Conservation (phyloP, 2,113 vertebrate genomes). For the Pseudorectes ferrugineus region DNA sequence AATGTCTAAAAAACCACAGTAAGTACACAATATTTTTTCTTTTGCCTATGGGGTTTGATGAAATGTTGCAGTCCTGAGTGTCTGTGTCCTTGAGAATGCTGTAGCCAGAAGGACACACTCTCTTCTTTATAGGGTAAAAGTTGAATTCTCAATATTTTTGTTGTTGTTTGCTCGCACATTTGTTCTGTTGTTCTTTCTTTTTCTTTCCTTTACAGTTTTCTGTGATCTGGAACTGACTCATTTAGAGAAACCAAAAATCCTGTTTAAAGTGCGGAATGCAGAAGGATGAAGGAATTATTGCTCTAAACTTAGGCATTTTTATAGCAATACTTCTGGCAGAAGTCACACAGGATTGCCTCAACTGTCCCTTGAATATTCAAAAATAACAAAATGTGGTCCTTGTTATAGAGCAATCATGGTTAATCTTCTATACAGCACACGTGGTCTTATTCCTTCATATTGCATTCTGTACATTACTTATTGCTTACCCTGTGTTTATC, state of each 20-base stretch:
- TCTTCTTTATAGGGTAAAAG: not conserved
- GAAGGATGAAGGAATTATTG: not conserved
- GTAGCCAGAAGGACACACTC: not conserved
- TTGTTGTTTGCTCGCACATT: not conserved
- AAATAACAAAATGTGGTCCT: not conserved
- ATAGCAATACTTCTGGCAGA: not conserved
- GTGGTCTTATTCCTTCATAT: not conserved
- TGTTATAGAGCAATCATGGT: not conserved
- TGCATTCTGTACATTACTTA: not conserved
- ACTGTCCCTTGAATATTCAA: not conserved
- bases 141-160: not conserved
- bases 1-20: not conserved
- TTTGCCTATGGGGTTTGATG: not conserved
- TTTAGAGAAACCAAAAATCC: not conserved
- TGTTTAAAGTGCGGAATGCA: not conserved
- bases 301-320: not conserved
- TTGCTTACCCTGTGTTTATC: not conserved
- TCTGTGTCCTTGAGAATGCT: not conserved
- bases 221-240: not conserved
- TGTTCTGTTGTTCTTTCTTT: not conserved
- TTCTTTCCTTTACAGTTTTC: not conserved
- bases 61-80: not conserved
- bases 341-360: not conserved
- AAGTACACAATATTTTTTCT: not conserved
- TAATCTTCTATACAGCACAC: not conserved